Evolutionary conservation across 2,888 invertebrate genomes (phyloP), one percentile per base, ranked within the genome.

Genomic region (Clivina fossor): DNA sequence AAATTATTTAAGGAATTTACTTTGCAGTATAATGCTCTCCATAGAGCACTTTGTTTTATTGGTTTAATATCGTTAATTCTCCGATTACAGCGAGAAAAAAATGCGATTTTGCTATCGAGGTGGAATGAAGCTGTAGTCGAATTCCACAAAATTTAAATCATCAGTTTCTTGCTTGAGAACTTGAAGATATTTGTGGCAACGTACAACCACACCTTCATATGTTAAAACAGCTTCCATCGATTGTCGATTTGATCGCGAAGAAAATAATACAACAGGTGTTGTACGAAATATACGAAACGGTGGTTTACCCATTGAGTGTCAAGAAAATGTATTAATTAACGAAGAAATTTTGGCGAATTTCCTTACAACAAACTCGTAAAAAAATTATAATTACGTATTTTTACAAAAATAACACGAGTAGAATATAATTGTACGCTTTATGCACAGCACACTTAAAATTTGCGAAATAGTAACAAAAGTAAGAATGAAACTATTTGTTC

Each of bases 81-180:
- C 53, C 56, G 43, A 51, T n/a, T n/a, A n/a, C n/a, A n/a, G n/a
- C n/a, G n/a, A n/a, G n/a, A n/a, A n/a, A n/a, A n/a, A n/a, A n/a
- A n/a, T n/a, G n/a, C n/a, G 41, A 26, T 35, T 44, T 35, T 56
- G 58, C 65, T 72, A 72, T 69, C 71, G 68, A 44, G 72, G 71
- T 28, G 71, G 71, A 48, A 72, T 69, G 51, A 71, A 71, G 61
- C 69, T 70, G 65, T 71, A 69, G 54, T 71, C 70, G 62, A 44
- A 53, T 7, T 43, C 35, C 16, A 53, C 44, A 35, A 44, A 53
- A 37, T 44, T 44, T 18, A 53, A 24, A 13, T 43, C 44, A 26
- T 53, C 53, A 7, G 35, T 53, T 18, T 53, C 26, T 11, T 37
- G 24, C 8, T 33, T 33, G 11, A 53, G 37, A 15, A 44, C 53